These are phyloP conservation scores for Aricia artaxerxes DNA, from an alignment of 2,888 invertebrate species.

Conservation along the genomic window DNA sequence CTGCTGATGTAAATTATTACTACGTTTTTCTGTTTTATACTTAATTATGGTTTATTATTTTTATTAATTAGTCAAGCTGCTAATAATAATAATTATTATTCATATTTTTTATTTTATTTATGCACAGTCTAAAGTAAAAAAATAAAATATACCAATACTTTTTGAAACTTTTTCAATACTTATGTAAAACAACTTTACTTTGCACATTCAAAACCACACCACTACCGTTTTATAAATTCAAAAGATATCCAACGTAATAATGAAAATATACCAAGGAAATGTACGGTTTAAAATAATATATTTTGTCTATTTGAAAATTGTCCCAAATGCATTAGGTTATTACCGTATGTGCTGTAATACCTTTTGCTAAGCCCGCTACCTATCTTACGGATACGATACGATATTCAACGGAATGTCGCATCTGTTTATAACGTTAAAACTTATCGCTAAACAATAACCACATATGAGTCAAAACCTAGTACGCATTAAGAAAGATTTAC, in stretches of 20 bases:
- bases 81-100: too few relatives aligned
- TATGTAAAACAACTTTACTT: not conserved
- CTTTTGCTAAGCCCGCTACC: constrained; percentile 30
- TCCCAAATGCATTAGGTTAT: constrained; percentile 65
- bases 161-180: not conserved
- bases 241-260: constrained; percentile 38
- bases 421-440: not conserved
- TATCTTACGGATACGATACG: constrained; percentile 32
- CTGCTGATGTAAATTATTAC: too few relatives aligned
- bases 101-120: too few relatives aligned
- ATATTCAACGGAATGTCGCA: not conserved
- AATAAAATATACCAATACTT: not conserved
- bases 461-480: too few relatives aligned
- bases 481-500: too few relatives aligned
- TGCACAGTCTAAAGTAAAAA: too few relatives aligned
- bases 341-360: constrained; percentile 46
- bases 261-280: constrained; percentile 46
- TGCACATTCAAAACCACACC: not conserved
- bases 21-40: too few relatives aligned
- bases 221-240: not conserved
- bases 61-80: too few relatives aligned
- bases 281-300: constrained; percentile 55
- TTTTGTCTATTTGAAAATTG: constrained; percentile 56
- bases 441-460: too few relatives aligned
- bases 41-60: too few relatives aligned